Base-by-base conservation (phyloP, 2,888 invertebrate species). In the Dinocampus coccinellae region DNA sequence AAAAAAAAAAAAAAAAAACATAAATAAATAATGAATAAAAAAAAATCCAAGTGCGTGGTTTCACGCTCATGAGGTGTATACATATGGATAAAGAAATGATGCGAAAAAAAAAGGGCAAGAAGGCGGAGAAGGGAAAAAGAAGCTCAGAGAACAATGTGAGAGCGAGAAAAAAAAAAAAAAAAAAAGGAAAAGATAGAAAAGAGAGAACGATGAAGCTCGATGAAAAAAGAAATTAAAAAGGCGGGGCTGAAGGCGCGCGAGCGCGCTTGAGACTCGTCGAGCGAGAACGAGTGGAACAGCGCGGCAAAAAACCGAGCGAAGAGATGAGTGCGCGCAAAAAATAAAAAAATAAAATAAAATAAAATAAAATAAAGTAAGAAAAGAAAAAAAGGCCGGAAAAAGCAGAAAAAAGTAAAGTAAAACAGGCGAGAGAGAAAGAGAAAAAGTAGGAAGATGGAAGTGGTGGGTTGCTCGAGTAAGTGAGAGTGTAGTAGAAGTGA, bases 241-340 rank as follows among this genome's bases (percentile, higher is more conserved):
- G 63, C 24, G 42, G 42, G 63, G 63, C 63, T 3, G 29, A 47
- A 63, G 63, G 58, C 10, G 65, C n/a, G 65, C 53, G 65, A 34
- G 65, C 29, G 65, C 47, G 24, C 26, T 9, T 26, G 20, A 33
- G 36, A 16, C 52, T 65, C 55, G 53, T 53, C 65, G 65, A 55
- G 55, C 65, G 66, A 39, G 66, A 39, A 57, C 66, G 57, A 66
- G 65, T 65, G 65, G 66, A 66, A 57, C 68, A 47, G 42, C 60
- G 66, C 66, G 36, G 57, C 57, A 57, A 66, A 66, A 66, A 66
- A 36, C 55, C 80, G 79, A 29, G 79, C 81, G 76, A 78, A 78
- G 81, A 80, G 79, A 81, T 82, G 78, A 79, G 80, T 76, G 83
- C 73, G 81, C 75, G 78, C 77, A 77, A 70, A 68, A 70, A 69